Evolutionary conservation across 2,888 invertebrate genomes (phyloP), one percentile per base, ranked within the genome.

Genomic region (Hydrotaea diabolus): DNA sequence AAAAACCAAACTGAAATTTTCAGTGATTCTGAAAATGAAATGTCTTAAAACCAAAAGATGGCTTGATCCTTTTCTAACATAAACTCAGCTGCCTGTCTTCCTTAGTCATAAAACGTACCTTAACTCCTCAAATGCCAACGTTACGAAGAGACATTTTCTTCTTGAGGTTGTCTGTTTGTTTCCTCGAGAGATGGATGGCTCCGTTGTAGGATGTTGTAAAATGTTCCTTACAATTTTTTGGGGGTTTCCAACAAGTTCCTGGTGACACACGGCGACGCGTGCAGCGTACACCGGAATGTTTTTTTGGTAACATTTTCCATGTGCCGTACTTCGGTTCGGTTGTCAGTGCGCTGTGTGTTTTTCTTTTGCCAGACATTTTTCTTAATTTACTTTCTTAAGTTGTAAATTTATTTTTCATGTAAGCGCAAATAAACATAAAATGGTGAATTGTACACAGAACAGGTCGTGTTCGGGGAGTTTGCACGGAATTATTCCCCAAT

Each of bases 341-440:
- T 31, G 31, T 31, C 31, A 31, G 31, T 4, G 31, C 7, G 3
- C 9, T 8, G 39, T 39, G 39, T 39, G 4, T 39, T 39, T 64
- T 19, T 46, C n/a, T 62, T 1, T 62, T 75, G 39, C 8, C 15
- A 72, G 72, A 78, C 78, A 84, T 73, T 84, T 78, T 75, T 84
- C 78, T 81, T 76, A 81, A 81, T 81, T 81, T 75, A 71, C 62
- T 81, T 81, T 49, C 69, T 73, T 66, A 76, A 81, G 59, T 78
- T 81, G 31, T 73, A 84, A 84, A 84, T 84, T 81, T 84, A 78
- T 73, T 81, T 84, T 84, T 81, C 84, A 13, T 84, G 84, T 84
- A 64, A 49, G 76, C 55, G 15, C 31, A 75, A 76, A 43, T 59
- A 79, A 76, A 76, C 19, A 75, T 39, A 77, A 80, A 81, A 77